A percentile compares a stretch with the other conserved stretches of the same genome.
Conservation (phyloP, 2,113 vertebrate species). For the Rhynchopsitta pachyrhyncha region DNA sequence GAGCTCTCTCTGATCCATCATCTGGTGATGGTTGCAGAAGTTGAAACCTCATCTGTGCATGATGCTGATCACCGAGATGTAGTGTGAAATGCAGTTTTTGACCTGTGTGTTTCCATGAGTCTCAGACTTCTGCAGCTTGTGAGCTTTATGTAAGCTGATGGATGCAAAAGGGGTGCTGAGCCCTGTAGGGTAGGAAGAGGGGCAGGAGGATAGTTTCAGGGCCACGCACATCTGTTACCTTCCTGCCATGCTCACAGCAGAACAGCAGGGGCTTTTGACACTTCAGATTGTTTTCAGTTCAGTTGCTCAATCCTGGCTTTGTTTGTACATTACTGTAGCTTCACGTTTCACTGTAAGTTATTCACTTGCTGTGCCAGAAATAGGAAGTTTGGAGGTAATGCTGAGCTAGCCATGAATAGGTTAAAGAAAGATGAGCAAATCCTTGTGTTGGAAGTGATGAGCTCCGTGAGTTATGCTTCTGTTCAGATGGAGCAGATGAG, state of each 20-base stretch:
- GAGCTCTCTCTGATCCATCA: not conserved
- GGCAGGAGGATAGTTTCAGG: not conserved
- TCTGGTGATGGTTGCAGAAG: not conserved
- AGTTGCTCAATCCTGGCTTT: not conserved
- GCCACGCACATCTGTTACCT: conserved; percentile 40
- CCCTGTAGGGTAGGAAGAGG: not conserved
- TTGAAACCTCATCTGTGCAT: not conserved
- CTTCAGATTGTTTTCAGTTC: conserved; percentile 1
- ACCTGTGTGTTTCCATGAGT: rapidly evolving
- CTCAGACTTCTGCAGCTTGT: not conserved
- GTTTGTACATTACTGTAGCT: not conserved
- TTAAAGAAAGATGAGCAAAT: not conserved
- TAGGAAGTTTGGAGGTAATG: not conserved
- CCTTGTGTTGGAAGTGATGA: not conserved
- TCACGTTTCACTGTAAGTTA: not conserved
- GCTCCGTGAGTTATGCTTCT: rapidly evolving
- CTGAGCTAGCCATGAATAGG: rapidly evolving
- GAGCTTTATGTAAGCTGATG: conserved; percentile 18
- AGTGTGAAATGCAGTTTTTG: not conserved
- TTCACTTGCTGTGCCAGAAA: not conserved
- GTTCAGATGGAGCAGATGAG: not conserved
- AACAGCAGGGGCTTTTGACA: conserved; percentile 9
- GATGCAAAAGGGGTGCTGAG: not conserved
- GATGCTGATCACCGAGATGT: not conserved
- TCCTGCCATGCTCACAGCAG: not conserved